Evolutionary conservation across 2,888 invertebrate genomes (phyloP).

Genomic region (Schrankia costaestrigalis): DNA sequence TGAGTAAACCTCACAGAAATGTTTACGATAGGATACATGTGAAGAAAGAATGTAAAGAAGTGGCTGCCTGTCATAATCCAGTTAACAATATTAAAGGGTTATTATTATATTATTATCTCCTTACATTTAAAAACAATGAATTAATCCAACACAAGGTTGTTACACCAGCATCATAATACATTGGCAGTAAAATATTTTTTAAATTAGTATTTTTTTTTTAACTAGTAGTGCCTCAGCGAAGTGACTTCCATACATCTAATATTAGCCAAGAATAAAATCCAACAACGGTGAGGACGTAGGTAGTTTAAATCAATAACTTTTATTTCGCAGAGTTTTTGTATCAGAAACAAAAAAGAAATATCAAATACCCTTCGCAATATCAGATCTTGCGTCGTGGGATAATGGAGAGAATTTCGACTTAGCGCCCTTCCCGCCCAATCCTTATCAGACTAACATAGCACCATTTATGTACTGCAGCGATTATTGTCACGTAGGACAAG

Average conservation of each 20-base stretch:
- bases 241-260: not conserved
- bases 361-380: slow-evolving; percentile 52
- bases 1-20: slow-evolving; percentile 49
- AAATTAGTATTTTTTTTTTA: not conserved
- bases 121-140: not conserved
- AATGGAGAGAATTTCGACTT: slow-evolving; percentile 61
- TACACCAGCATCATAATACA: no score
- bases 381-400: slow-evolving; percentile 56
- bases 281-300: no score
- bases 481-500: slow-evolving; percentile 66
- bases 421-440: slow-evolving; percentile 66
- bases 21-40: slow-evolving; percentile 67
- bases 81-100: slow-evolving; percentile 68
- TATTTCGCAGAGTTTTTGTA: slow-evolving; percentile 55
- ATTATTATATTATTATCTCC: not conserved
- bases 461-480: slow-evolving; percentile 77
- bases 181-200: not conserved
- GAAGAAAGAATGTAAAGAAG: slow-evolving; percentile 67
- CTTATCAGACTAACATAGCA: slow-evolving; percentile 67
- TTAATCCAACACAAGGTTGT: not conserved
- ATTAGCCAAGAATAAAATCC: not conserved
- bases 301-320: not conserved
- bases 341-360: slow-evolving; percentile 65
- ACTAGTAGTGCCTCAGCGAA: not conserved
- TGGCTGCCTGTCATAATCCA: slow-evolving; percentile 66